Percentiles rank a stretch among this genome's conserved stretches.
phyloP scores from a whole-genome alignment of 2,113 vertebrate genomes.

The Carassius auratus region DNA sequence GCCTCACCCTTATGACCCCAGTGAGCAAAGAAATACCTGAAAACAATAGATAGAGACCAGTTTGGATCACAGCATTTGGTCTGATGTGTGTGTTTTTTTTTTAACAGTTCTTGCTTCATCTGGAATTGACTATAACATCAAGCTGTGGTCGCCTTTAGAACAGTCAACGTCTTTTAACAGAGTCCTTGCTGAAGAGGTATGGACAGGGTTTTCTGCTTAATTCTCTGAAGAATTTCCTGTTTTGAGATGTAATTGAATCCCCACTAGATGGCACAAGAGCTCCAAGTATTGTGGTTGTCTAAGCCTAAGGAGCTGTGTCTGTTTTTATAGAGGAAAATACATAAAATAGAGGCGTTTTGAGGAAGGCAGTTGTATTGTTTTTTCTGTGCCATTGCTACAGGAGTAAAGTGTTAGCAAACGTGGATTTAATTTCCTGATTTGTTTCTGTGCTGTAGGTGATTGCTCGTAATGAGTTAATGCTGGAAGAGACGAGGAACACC shows the following conservation, averaged over 20 bases:
- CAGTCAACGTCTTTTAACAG: slow-evolving; percentile 92
- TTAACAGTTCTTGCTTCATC: slow-evolving; percentile 93
- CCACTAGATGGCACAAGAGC: slow-evolving; percentile 52
- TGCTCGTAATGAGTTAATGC: slow-evolving; percentile 95
- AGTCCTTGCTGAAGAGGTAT: slow-evolving; percentile 94
- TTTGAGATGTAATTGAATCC: background rate
- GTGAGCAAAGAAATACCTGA: slow-evolving; percentile 73
- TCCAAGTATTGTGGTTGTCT: background rate
- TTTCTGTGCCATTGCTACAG: background rate
- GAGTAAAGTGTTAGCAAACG: background rate
- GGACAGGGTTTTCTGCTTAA: slow-evolving; percentile 9
- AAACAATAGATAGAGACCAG: background rate
- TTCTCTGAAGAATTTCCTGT: background rate
- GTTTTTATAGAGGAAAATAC: background rate
- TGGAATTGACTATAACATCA: slow-evolving; percentile 98
- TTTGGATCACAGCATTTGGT: slow-evolving; percentile 12
- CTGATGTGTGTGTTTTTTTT: slow-evolving; percentile 53
- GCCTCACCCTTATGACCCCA: slow-evolving; percentile 96
- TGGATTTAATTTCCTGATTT: background rate
- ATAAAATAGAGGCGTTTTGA: background rate
- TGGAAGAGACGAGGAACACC: slow-evolving; percentile 97
- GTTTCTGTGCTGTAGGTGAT: slow-evolving; percentile 81
- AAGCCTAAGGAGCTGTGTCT: background rate
- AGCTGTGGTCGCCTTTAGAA: slow-evolving; percentile 97
- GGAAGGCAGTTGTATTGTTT: background rate